Conservation (phyloP, 2,888 invertebrate genomes). For the Corbicula japonica region DNA sequence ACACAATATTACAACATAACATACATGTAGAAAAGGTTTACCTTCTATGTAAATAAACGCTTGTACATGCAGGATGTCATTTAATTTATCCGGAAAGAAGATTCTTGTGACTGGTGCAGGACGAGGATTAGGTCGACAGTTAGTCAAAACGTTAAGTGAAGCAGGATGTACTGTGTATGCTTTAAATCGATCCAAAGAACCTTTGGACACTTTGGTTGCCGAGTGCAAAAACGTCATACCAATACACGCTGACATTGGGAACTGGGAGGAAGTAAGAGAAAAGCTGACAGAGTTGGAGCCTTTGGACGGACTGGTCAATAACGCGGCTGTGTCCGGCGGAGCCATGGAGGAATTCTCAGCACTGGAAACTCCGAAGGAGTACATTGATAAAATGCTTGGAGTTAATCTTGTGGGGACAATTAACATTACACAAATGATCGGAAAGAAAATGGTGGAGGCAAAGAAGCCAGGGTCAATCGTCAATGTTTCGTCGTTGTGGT, state of each 20-base stretch:
- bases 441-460: constrained; percentile 24
- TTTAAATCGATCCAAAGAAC: constrained; percentile 7
- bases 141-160: neutral
- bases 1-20: too few species aligned
- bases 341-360: constrained; percentile 76
- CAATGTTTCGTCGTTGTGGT: constrained; percentile 23
- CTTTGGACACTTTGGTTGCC: constrained; percentile 8
- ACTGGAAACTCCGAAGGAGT: constrained; percentile 16
- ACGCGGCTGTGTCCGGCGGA: constrained; percentile 79
- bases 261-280: constrained; percentile 36
- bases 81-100: constrained; percentile 21
- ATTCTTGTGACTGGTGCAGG: constrained; percentile 44
- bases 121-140: constrained; percentile 27
- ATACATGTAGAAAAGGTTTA: too few species aligned
- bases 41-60: too few species aligned
- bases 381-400: constrained; percentile 87
- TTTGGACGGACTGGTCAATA: constrained; percentile 31
- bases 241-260: constrained; percentile 20
- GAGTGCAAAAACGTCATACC: constrained; percentile 6
- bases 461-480: constrained; percentile 26
- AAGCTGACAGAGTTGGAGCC: constrained; percentile 16
- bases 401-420: constrained; percentile 27
- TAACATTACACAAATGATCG: constrained; percentile 31
- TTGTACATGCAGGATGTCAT: constrained; percentile 13
- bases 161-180: constrained; percentile 23